Evolutionary conservation across 2,888 invertebrate genomes (phyloP).

Genomic region (Calliopum simillimum): DNA sequence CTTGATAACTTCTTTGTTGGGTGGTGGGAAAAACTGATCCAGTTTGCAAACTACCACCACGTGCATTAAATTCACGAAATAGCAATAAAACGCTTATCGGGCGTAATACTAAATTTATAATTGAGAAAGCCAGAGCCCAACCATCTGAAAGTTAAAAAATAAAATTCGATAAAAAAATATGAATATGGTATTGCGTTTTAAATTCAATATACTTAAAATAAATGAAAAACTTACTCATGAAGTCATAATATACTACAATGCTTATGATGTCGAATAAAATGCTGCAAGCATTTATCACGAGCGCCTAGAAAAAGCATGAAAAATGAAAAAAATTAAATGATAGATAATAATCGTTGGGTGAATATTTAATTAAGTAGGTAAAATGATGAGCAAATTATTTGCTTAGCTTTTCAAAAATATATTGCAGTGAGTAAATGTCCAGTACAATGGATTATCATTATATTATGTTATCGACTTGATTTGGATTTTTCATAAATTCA

Average conservation of each 20-base stretch:
- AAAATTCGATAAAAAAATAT: not conserved
- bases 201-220: not conserved
- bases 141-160: conserved; percentile 56
- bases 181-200: not conserved
- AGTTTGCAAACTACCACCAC: conserved; percentile 62
- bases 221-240: conserved; percentile 62
- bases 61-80: conserved; percentile 64
- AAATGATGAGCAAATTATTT: no score
- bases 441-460: no score
- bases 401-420: no score
- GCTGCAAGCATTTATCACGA: conserved; percentile 65
- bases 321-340: conserved; percentile 38
- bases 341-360: no score
- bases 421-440: no score
- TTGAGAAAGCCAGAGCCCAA: conserved; percentile 65
- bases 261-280: conserved; percentile 66
- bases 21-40: conserved; percentile 63
- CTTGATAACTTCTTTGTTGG: conserved; percentile 66
- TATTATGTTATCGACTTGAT: no score
- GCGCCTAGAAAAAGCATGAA: conserved; percentile 61
- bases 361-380: no score
- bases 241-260: conserved; percentile 60
- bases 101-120: conserved; percentile 63
- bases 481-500: no score
- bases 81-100: conserved; percentile 63